Base-by-base conservation (phyloP, 2,888 invertebrate genomes). In the Trachelus stipa region DNA sequence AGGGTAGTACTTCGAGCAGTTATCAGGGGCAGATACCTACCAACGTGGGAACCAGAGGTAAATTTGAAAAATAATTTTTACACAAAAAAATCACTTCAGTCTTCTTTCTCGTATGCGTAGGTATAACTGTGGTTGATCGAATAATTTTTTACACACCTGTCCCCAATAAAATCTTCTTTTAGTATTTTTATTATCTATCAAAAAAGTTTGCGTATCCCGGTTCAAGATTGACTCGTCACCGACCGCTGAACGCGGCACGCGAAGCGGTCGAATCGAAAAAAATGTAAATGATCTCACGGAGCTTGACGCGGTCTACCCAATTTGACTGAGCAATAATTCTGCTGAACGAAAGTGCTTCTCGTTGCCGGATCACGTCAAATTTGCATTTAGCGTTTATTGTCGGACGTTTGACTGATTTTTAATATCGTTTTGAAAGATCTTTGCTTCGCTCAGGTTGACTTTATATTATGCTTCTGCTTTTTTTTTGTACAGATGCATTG, bases 21-120 rank as follows among this genome's bases (percentile, higher is more conserved):
- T 90, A 90, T 79, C 85, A 88, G 34, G 84, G 88, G 74, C 89
- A 87, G 79, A 85, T 89, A 31, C 86, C 88, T 15, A 76, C 89
- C 1, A 89, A 87, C 79, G 82, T 84, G 73, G 86, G 85, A 73
- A 81, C 88, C 30, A 87, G 89, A 88, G 90, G 90, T 90, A 80
- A 81, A 31, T 56, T 12, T 11, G 35, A 68, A 68, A 68, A 56
- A 34, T 68, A 56, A 34, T 35, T 37, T 34, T 31, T 74, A 69
- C 12, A 74, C 34, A 15, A 73, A 68, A 76, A 35, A 73, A 35
- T n/a, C 34, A 69, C 2, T 9, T 6, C 6, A 0, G 23, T 23
- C 23, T 9, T 56, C 6, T 9, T 69, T 74, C 35, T 75, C 15
- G 4, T n/a, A 37, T n/a, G 34, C 40, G 12, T 40, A 71, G 74